Base-by-base conservation (phyloP, 2,888 invertebrate genomes). In the Muschampia plurimacula region DNA sequence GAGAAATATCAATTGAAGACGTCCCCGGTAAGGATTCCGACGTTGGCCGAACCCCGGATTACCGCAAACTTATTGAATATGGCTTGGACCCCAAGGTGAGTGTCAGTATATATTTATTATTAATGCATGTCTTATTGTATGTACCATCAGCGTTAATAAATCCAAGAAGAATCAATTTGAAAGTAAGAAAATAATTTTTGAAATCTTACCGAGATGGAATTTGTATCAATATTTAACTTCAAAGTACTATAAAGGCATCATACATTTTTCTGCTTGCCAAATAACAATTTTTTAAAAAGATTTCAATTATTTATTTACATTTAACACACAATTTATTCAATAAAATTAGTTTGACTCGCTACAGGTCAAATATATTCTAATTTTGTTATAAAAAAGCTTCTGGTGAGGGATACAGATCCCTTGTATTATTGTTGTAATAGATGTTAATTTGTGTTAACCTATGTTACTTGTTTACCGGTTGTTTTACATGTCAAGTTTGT, bases 51-150 rank as follows among this genome's bases (percentile, higher is more conserved):
- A 97, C 98, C 89, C 98, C 97, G 94, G 98, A 99, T 95, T 98
- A 98, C 95, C 96, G 97, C 90, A 99, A 98, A 96, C 96, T 99
- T 85, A 96, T 99, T 87, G 98, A 98, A 89, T 98, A 98, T 96
- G 99, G 99, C 94, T 96, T 99, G 92, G 98, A 98, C 95, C 97
- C 97, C 91, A 98, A 98, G 96, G 97, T 97, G 83, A 89, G 89
- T 77, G 62, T 32, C 8, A 44, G 32, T 52, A 67, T 28, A 70
- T 55, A 9, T n/a, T 13, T 46, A 36, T 57, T 41, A 5, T 63
- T 8, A n/a, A 28, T 55, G 13, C 41, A 12, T 63, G 49, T 28
- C 55, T 62, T 63, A 36, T 41, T 28, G n/a, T 63, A 41, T 22
- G 0, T 60, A 28, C n/a, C n/a, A 52, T 8, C 1, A 52, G 52